Conservation (phyloP, 2,797 vertebrate species). For the Huso huso region DNA sequence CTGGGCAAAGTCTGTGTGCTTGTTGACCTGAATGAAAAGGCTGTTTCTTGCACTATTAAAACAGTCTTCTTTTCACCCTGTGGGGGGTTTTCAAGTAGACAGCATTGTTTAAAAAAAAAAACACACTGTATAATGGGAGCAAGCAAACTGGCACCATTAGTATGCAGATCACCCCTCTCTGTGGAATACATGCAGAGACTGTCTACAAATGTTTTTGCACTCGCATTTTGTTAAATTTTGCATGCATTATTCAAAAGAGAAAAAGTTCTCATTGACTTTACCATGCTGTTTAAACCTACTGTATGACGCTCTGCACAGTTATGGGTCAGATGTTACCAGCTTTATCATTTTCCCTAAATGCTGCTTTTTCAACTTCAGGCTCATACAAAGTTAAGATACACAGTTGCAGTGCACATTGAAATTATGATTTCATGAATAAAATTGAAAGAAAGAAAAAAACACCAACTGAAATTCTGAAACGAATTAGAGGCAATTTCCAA, state of each 20-base stretch:
- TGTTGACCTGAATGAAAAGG: constrained; percentile 52
- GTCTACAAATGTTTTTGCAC: constrained; percentile 6
- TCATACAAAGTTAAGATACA: too few species aligned
- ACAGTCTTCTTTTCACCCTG: constrained; percentile 43
- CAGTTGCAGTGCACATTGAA: not conserved
- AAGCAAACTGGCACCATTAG: constrained; percentile 38
- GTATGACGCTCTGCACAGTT: too few species aligned
- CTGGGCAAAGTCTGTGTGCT: constrained; percentile 35
- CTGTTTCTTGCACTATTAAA: constrained; percentile 44
- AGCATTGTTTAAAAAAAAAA: constrained; percentile 18
- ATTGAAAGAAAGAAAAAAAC: not conserved
- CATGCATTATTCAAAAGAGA: not conserved
- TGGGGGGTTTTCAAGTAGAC: constrained; percentile 10
- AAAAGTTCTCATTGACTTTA: constrained; percentile 15
- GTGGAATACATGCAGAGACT: constrained; percentile 5
- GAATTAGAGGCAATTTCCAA: too few species aligned
- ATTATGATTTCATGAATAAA: not conserved
- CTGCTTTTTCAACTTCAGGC: too few species aligned
- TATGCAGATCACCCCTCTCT: constrained; percentile 34
- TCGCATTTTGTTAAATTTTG: not conserved
- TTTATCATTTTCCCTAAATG: too few species aligned
- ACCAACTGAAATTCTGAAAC: too few species aligned
- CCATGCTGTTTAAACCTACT: too few species aligned
- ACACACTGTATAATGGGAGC: constrained; percentile 29
- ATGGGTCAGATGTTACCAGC: too few species aligned